Evolutionary conservation across 2,888 invertebrate genomes (phyloP), one percentile per base, ranked within the genome.

Genomic region (Phyllotreta striolata): DNA sequence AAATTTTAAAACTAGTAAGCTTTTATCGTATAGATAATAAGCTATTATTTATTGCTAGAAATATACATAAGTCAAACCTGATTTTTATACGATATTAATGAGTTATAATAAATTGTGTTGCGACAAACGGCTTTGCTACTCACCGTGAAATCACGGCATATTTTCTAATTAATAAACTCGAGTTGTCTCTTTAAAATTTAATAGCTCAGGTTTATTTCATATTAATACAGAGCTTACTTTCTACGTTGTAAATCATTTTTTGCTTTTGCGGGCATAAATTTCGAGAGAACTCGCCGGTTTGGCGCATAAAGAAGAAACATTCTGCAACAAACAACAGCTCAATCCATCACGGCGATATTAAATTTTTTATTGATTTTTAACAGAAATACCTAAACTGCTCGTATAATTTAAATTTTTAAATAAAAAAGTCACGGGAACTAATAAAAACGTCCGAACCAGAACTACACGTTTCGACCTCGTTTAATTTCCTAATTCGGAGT

Each of bases 121-220:
- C 12, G 44, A 43, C 37, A n/a, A 12, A 44, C 38, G 52, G 38
- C 69, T 71, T 73, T 73, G 67, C 68, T 72, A 72, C 70, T 56
- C 62, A 75, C 70, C 73, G 72, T 74, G 73, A 73, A 75, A 73
- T 73, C 38, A 74, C 72, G 66, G 67, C 69, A 75, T 76, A 74
- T 74, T 72, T 76, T 72, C 69, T 72, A 74, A 76, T 76, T 76
- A 75, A 74, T 73, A 74, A 71, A 71, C 67, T 69, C 68, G 70
- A 68, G 71, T 35, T 67, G 70, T 70, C 71, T 68, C 67, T 70
- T 74, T 71, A 35, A 67, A 70, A 72, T 72, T 72, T 75, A 74
- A 72, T 73, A 68, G 66, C 44, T 57, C 69, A 57, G 49, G 49
- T 38, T 52, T 52, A 38, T 8, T 52, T 14, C 10, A 38, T 8